Evolutionary conservation across 2,797 vertebrate genomes (phyloP).

Genomic region (Naso thynnoides): DNA sequence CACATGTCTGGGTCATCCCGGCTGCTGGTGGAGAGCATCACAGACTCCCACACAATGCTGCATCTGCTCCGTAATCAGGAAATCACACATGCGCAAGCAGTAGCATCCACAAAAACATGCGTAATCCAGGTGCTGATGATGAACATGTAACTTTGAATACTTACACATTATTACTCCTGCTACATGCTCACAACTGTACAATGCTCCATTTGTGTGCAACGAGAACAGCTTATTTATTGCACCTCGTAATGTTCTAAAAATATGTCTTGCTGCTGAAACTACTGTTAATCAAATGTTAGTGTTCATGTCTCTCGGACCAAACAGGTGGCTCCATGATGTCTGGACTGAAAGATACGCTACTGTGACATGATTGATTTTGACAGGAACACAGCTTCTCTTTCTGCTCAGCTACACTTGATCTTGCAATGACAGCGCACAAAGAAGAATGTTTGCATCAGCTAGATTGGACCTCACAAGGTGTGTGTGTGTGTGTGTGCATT

Average conservation of each 20-base stretch:
- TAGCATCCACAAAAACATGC: too few species aligned
- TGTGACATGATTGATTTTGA: slow-evolving; percentile 61
- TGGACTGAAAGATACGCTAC: slow-evolving; percentile 22
- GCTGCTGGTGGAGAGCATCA: too few species aligned
- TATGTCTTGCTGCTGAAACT: neutral
- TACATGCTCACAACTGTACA: too few species aligned
- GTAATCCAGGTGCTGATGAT: too few species aligned
- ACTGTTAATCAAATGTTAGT: slow-evolving; percentile 7
- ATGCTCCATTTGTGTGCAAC: too few species aligned
- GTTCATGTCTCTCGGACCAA: slow-evolving; percentile 17
- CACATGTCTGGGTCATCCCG: too few species aligned
- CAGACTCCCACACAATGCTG: too few species aligned
- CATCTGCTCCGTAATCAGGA: too few species aligned
- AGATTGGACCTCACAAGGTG: slow-evolving; percentile 40
- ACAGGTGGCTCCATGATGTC: slow-evolving; percentile 28
- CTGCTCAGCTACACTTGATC: slow-evolving; percentile 50
- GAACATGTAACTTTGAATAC: too few species aligned
- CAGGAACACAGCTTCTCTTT: slow-evolving; percentile 59
- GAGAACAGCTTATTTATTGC: too few species aligned
- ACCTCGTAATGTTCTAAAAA: neutral
- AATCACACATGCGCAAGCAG: too few species aligned
- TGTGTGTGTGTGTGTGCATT: slow-evolving; percentile 3
- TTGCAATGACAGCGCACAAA: slow-evolving; percentile 31
- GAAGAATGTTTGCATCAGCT: slow-evolving; percentile 62
- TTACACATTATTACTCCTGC: too few species aligned